Percentiles rank a stretch among this genome's conserved stretches.
Evolutionary conservation across 2,797 vertebrate species (phyloP).

Genomic region (Gymnodraco acuticeps): DNA sequence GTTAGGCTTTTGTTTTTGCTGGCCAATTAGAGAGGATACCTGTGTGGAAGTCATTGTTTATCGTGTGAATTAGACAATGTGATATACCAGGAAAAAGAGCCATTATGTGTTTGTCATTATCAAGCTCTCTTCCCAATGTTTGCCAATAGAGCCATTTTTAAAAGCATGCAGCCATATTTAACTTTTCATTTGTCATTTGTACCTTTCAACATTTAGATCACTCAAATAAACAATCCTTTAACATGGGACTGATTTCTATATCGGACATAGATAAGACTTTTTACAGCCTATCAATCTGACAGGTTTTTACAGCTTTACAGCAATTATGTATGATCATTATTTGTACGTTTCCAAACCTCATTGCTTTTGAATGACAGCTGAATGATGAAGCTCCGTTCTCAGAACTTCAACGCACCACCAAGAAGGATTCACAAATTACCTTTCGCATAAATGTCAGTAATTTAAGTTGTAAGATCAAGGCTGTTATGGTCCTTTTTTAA

Average conservation of each 20-base stretch:
- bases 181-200: background rate
- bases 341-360: background rate
- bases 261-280: background rate
- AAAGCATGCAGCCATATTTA: background rate
- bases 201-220: background rate
- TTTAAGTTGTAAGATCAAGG: background rate
- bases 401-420: background rate
- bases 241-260: background rate
- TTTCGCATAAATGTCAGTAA: background rate
- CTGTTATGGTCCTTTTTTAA: background rate
- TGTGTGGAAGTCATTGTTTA: constrained; percentile 1
- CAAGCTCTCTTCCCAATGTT: background rate
- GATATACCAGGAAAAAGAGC: background rate
- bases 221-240: background rate
- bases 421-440: background rate
- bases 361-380: background rate
- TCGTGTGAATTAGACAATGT: background rate
- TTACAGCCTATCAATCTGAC: too few relatives aligned
- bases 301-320: background rate
- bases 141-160: background rate
- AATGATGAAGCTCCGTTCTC: background rate
- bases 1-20: constrained; percentile 10
- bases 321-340: background rate
- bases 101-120: constrained; percentile 1
- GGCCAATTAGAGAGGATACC: constrained; percentile 31